Conservation (phyloP, 1,140 invertebrate genomes). For the Drepana arcuata region DNA sequence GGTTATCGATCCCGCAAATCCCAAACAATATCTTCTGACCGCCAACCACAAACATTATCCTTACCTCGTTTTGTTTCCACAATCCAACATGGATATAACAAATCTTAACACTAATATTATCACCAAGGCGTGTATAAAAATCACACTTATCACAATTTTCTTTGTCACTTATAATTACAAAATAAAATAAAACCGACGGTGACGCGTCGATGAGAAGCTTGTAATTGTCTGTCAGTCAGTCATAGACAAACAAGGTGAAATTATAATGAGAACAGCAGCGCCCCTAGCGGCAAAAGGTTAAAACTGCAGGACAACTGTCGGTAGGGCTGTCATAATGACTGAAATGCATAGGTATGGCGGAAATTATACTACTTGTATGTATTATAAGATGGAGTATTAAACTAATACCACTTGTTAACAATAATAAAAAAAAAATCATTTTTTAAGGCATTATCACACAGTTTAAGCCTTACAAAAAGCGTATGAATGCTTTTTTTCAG, state of each 20-base stretch:
- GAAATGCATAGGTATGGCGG: too few relatives aligned
- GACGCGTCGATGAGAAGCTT: conserved; percentile 65
- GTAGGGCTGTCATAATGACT: too few relatives aligned
- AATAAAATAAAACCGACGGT: conserved; percentile 65
- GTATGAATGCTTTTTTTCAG: too few relatives aligned
- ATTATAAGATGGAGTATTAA: too few relatives aligned
- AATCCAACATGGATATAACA: conserved; percentile 65
- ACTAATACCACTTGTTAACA: too few relatives aligned
- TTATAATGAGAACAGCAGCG: conserved; percentile 12
- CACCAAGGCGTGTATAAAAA: conserved; percentile 67
- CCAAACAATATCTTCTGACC: conserved; percentile 55
- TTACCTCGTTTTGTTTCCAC: conserved; percentile 54
- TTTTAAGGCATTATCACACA: too few relatives aligned
- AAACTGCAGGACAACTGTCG: too few relatives aligned
- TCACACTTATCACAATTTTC: conserved; percentile 70
- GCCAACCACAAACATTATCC: conserved; percentile 22
- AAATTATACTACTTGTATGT: too few relatives aligned
- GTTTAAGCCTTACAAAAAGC: too few relatives aligned
- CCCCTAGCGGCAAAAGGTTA: conserved; percentile 16
- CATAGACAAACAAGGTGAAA: conserved; percentile 37
- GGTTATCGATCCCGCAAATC: conserved; percentile 66
- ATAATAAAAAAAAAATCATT: too few relatives aligned
- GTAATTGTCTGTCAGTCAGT: too few relatives aligned
- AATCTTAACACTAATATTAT: conserved; percentile 68
- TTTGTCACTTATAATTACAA: conserved; percentile 64